Conservation (phyloP, 2,797 vertebrate genomes). For the Galaxias olidus region DNA sequence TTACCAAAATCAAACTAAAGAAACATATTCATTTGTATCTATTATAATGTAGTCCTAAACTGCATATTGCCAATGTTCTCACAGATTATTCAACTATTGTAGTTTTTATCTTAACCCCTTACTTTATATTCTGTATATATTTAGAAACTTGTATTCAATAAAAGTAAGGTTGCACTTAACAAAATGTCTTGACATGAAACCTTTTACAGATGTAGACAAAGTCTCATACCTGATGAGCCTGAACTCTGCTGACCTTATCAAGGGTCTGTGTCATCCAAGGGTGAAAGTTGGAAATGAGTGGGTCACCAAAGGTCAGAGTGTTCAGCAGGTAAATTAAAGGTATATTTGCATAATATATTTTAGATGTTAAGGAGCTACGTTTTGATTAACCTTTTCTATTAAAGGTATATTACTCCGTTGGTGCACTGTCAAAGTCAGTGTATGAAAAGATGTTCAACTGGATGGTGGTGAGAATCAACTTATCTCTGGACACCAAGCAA, state of each 20-base stretch:
- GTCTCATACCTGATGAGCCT: constrained; percentile 69
- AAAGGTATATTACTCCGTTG: constrained; percentile 67
- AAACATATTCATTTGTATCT: too few species aligned
- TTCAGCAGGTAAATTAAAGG: constrained; percentile 61
- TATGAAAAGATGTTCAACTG: constrained; percentile 79
- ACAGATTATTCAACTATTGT: too few species aligned
- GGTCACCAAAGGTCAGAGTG: constrained; percentile 74
- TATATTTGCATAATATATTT: not conserved
- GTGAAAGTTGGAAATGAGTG: constrained; percentile 76
- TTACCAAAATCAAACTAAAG: too few species aligned
- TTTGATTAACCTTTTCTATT: not conserved
- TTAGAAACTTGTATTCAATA: too few species aligned
- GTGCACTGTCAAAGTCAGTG: constrained; percentile 68
- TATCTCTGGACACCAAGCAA: constrained; percentile 76
- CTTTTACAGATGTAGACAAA: constrained; percentile 66
- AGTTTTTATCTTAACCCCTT: too few species aligned
- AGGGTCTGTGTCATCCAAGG: constrained; percentile 66
- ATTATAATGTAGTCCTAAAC: too few species aligned
- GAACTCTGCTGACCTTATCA: constrained; percentile 71
- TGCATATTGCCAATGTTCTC: too few species aligned
- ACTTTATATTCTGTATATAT: too few species aligned
- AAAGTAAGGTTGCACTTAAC: too few species aligned
- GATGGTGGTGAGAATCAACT: constrained; percentile 82
- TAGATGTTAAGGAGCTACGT: too few species aligned
- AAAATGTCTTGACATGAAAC: too few species aligned